These are phyloP conservation scores for Sebastes steindachneri DNA, from an alignment of 2,797 vertebrate genomes.

Conservation along the genomic window DNA sequence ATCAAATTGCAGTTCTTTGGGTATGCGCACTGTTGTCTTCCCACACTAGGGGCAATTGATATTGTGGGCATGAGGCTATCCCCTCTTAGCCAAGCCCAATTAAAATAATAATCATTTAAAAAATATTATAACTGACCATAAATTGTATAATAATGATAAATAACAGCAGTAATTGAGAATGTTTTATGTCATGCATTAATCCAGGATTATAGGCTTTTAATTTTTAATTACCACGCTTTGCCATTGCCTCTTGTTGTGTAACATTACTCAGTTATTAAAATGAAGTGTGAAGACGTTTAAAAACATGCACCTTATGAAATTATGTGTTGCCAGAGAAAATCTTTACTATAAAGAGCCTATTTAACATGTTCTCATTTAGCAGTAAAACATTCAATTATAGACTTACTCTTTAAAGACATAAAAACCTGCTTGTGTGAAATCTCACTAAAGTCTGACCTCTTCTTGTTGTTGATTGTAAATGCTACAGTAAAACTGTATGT, in stretches of 20 bases:
- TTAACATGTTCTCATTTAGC: not conserved
- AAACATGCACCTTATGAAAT: not conserved
- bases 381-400: not conserved
- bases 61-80: no score
- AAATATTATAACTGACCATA: no score
- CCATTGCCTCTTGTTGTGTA: not conserved
- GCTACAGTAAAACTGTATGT: not conserved
- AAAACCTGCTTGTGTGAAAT: not conserved
- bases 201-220: no score
- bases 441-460: not conserved
- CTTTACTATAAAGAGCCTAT: not conserved
- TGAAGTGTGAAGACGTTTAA: not conserved
- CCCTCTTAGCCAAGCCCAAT: no score
- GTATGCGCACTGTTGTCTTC: not conserved
- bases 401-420: not conserved
- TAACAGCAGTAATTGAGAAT: accelerated
- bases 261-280: not conserved
- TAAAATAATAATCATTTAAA: no score
- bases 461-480: not conserved
- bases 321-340: not conserved
- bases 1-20: not conserved
- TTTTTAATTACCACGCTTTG: not conserved
- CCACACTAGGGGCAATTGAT: accelerated
- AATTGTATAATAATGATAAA: no score
- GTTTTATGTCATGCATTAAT: no score